These are phyloP conservation scores for Stomorhina lunata DNA, from an alignment of 2,888 invertebrate genomes.

Conservation along the genomic window DNA sequence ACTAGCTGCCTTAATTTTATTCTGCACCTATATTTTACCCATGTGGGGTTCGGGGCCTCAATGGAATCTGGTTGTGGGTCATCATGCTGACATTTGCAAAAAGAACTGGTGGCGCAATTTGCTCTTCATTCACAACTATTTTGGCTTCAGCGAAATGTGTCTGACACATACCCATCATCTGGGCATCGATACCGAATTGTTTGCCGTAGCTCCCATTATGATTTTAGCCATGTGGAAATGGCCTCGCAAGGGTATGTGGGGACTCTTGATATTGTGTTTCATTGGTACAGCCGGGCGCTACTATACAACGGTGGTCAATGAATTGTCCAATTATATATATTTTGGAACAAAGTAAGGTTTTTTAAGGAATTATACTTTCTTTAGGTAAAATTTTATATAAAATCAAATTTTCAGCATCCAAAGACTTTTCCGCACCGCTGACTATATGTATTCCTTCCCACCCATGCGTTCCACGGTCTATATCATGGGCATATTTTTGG, in stretches of 20 bases:
- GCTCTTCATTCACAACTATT: conserved; percentile 87
- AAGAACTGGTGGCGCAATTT: conserved; percentile 86
- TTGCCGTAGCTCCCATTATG: conserved; percentile 83
- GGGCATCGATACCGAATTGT: conserved; percentile 86
- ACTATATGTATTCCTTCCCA: conserved; percentile 85
- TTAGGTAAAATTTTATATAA: neutral
- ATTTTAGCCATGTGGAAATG: conserved; percentile 83
- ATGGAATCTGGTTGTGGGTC: conserved; percentile 85
- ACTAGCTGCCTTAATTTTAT: conserved; percentile 83
- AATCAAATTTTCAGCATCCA: conserved; percentile 80
- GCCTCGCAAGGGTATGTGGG: conserved; percentile 81
- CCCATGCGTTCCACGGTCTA: conserved; percentile 85
- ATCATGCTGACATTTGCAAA: conserved; percentile 85
- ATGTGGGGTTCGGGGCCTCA: conserved; percentile 84
- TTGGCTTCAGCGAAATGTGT: conserved; percentile 87
- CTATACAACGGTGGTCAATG: conserved; percentile 83
- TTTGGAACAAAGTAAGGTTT: conserved; percentile 87
- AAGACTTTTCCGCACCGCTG: conserved; percentile 85
- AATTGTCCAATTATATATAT: conserved; percentile 84
- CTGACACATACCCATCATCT: conserved; percentile 87
- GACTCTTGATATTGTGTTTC: conserved; percentile 80
- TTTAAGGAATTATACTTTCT: neutral
- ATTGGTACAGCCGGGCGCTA: conserved; percentile 83
- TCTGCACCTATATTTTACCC: conserved; percentile 85
- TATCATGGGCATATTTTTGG: conserved; percentile 84